Conservation (phyloP, 2,113 vertebrate genomes). For the Chinchilla lanigera region DNA sequence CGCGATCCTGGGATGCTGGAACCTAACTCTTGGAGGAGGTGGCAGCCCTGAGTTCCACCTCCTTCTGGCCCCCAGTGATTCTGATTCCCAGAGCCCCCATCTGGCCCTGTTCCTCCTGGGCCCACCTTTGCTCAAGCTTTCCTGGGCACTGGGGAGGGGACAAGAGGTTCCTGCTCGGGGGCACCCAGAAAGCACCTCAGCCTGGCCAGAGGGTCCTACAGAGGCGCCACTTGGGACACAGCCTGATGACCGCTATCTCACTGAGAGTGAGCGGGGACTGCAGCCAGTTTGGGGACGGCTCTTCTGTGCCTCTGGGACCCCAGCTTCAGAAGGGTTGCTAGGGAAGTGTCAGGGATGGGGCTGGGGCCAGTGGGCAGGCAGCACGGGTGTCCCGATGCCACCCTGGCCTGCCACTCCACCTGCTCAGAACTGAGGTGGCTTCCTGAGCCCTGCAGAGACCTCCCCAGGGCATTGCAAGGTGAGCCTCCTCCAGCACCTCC, state of each 20-base stretch:
- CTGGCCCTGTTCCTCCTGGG: background rate
- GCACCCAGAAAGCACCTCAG: background rate
- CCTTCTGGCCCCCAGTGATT: background rate
- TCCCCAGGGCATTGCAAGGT: rapidly evolving
- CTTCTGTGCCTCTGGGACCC: background rate
- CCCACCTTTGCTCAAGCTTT: background rate
- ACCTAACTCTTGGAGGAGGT: background rate
- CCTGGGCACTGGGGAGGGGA: background rate
- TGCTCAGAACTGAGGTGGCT: background rate
- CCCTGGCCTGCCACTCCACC: rapidly evolving
- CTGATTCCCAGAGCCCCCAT: background rate
- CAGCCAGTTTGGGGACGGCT: background rate
- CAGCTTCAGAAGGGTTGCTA: background rate
- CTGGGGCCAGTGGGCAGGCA: rapidly evolving
- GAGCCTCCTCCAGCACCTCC: rapidly evolving
- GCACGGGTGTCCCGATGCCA: rapidly evolving
- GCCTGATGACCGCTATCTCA: rapidly evolving
- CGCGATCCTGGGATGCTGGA: background rate
- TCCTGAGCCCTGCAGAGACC: background rate
- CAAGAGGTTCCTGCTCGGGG: background rate
- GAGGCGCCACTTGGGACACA: rapidly evolving
- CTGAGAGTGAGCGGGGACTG: rapidly evolving
- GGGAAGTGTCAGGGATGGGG: background rate
- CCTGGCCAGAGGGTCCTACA: rapidly evolving
- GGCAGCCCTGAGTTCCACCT: background rate